A percentile compares a stretch with the other conserved stretches of the same genome.
These are phyloP conservation scores for Steinernema khuongi DNA, from an alignment of 1,140 invertebrate genomes.

Conservation along the genomic window DNA sequence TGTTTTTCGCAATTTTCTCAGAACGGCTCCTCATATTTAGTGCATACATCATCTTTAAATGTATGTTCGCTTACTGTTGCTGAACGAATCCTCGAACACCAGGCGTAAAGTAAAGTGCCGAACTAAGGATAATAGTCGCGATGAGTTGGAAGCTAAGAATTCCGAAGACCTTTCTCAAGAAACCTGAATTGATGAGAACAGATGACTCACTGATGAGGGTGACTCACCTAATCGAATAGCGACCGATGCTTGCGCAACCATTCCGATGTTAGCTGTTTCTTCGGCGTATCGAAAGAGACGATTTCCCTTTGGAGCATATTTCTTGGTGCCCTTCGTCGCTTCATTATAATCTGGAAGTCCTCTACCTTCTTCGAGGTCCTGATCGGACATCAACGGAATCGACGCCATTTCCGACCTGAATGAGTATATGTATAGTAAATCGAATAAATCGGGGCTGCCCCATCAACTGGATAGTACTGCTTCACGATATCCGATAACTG, in stretches of 20 bases:
- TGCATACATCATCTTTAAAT: constrained; percentile 16
- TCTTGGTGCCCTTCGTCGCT: background rate
- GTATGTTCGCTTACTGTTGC: constrained; percentile 47
- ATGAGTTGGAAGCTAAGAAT: constrained; percentile 53
- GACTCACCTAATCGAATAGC: background rate
- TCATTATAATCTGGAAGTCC: background rate
- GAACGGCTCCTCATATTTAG: background rate
- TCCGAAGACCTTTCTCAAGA: constrained; percentile 54
- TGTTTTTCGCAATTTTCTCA: background rate
- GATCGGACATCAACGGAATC: constrained; percentile 2
- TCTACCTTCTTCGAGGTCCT: background rate
- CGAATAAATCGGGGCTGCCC: background rate
- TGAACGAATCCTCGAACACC: constrained; percentile 47
- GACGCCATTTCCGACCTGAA: constrained; percentile 5
- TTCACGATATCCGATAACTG: too few species aligned
- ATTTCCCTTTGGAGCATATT: background rate
- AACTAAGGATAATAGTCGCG: constrained; percentile 46
- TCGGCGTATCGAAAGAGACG: constrained; percentile 1
- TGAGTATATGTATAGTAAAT: too few species aligned
- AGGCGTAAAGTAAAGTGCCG: constrained; percentile 49
- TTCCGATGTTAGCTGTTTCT: background rate
- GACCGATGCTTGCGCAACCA: background rate
- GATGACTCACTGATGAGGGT: background rate
- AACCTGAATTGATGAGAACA: constrained; percentile 41
- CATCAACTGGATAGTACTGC: too few species aligned